Evolutionary conservation across 2,797 vertebrate genomes (phyloP).

Genomic region (Molossus alvarezi): DNA sequence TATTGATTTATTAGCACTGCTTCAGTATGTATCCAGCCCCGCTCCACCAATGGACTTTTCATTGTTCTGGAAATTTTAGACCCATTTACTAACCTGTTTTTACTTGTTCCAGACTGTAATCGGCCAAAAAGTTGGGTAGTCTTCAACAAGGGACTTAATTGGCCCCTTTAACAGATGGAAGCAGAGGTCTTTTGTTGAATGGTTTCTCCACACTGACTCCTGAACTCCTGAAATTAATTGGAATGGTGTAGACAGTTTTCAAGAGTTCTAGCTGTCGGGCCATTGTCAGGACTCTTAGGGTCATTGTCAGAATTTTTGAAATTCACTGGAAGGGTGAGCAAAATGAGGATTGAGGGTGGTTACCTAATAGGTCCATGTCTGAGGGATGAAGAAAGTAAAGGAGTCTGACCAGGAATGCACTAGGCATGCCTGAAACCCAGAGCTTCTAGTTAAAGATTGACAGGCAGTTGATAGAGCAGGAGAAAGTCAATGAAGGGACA

Average conservation of each 20-base stretch:
- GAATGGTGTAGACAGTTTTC: too few relatives aligned
- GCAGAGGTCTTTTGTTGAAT: neutral
- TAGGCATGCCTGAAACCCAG: neutral
- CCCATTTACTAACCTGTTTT: neutral
- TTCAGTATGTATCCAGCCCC: neutral
- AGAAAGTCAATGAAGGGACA: neutral
- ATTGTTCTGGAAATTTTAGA: constrained; percentile 44
- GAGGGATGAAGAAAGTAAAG: neutral
- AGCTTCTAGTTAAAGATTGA: neutral
- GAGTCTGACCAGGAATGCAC: neutral
- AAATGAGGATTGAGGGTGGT: neutral
- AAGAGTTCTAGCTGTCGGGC: too few relatives aligned
- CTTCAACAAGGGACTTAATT: neutral
- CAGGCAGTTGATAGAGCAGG: neutral
- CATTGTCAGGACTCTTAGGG: too few relatives aligned
- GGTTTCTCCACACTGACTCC: neutral
- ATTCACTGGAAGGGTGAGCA: neutral
- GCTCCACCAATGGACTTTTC: neutral
- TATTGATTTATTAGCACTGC: neutral
- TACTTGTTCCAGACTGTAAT: neutral
- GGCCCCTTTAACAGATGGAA: neutral
- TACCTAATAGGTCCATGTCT: neutral
- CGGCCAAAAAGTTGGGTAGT: neutral
- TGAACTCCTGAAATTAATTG: neutral
- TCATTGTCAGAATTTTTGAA: neutral